Percentiles rank a stretch among this genome's conserved stretches.
Evolutionary conservation across 2,888 invertebrate genomes (phyloP).

Genomic region (Temnothorax ravouxi): DNA sequence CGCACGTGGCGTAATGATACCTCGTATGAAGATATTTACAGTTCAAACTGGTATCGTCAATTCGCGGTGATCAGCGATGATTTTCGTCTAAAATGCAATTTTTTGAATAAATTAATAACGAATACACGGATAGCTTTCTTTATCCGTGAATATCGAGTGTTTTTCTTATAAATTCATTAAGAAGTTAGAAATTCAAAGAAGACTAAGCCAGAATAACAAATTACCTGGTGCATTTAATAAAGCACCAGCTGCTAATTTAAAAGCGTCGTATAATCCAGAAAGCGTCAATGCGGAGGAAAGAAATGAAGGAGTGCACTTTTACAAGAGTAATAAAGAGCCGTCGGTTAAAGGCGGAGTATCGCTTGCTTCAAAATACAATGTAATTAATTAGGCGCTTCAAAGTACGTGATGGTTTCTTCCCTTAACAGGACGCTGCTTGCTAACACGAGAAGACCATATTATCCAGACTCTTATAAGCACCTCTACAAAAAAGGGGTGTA

Average conservation of each 20-base stretch:
- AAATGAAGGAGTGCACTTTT: constrained; percentile 14
- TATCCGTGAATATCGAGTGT: no score
- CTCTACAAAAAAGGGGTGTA: neutral
- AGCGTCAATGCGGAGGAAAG: neutral
- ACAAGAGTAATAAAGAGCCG: neutral
- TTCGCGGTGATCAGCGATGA: neutral
- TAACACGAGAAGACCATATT: neutral
- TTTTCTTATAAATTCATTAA: constrained; percentile 1
- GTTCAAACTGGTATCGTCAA: neutral
- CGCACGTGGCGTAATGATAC: constrained; percentile 20
- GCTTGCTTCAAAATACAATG: constrained; percentile 3
- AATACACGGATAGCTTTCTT: neutral
- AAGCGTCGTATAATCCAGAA: neutral
- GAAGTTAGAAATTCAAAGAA: neutral
- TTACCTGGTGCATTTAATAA: constrained; percentile 7
- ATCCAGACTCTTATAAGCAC: neutral
- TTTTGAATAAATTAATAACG: neutral
- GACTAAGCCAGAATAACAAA: neutral
- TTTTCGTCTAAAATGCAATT: neutral
- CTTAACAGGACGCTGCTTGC: neutral
- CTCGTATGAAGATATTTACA: constrained; percentile 22
- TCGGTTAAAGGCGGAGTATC: neutral
- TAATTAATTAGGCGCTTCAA: constrained; percentile 22
- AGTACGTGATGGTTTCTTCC: neutral
- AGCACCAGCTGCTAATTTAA: constrained; percentile 4